phyloP scores from a whole-genome alignment of 1,140 invertebrate species.

The Anthonomus grandis region DNA sequence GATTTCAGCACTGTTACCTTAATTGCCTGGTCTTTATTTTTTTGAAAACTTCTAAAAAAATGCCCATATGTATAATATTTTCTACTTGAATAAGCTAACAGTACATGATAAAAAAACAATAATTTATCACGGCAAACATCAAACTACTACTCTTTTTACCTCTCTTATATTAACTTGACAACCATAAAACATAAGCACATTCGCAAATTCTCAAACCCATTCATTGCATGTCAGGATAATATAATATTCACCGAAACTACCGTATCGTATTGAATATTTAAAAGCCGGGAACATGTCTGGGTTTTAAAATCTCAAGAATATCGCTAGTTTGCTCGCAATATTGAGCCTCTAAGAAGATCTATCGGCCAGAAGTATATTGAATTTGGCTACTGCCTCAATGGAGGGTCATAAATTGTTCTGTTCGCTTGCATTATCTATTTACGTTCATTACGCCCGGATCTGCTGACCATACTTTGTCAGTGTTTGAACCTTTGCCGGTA shows the following conservation, averaged over 20 bases:
- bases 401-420: conserved; percentile 34
- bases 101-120: no score
- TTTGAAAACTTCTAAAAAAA: no score
- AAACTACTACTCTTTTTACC: no score
- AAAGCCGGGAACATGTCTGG: neutral
- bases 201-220: no score
- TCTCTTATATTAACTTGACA: no score
- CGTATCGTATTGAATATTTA: neutral
- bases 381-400: conserved; percentile 31
- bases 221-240: no score
- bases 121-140: no score
- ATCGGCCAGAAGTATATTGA: conserved; percentile 22
- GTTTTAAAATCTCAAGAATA: conserved; percentile 10
- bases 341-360: conserved; percentile 4
- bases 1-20: no score
- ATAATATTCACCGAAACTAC: neutral
- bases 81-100: no score
- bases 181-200: no score
- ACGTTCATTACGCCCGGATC: conserved; percentile 26
- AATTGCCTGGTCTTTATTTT: no score
- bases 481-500: conserved; percentile 7
- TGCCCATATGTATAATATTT: no score
- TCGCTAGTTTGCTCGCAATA: conserved; percentile 5
- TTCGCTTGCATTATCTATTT: conserved; percentile 37
- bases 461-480: conserved; percentile 17